A percentile compares a stretch with the other conserved stretches of the same genome.
Evolutionary conservation across 2,113 vertebrate species (phyloP).

Genomic region (Pseudorhombus dupliciocellatus): DNA sequence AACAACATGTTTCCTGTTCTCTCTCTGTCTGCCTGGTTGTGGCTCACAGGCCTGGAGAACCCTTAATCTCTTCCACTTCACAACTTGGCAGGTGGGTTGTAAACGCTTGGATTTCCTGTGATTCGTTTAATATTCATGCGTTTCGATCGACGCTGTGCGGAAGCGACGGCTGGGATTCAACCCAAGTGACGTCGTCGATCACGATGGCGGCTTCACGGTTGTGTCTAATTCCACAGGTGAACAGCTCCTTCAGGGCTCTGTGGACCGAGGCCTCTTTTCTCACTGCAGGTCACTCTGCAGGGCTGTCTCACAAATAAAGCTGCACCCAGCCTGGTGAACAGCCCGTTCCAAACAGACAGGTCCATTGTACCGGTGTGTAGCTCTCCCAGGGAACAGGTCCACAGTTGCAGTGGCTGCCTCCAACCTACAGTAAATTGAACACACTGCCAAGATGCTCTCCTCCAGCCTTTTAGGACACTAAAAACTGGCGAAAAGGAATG

Average conservation of each 20-base stretch:
- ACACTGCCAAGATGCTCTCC: conserved; percentile 35
- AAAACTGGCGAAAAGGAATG: conserved; percentile 18
- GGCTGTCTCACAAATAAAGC: neutral
- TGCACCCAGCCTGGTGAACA: too few species aligned
- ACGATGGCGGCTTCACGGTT: too few species aligned
- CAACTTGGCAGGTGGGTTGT: too few species aligned
- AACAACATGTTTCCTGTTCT: neutral
- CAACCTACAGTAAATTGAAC: conserved; percentile 21
- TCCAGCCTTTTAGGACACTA: conserved; percentile 10
- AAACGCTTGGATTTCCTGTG: too few species aligned
- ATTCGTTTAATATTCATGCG: neutral
- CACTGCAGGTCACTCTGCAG: neutral
- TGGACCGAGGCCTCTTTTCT: neutral
- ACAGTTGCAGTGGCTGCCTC: conserved; percentile 17
- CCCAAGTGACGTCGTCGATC: too few species aligned
- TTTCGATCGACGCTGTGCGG: neutral
- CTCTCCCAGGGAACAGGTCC: neutral
- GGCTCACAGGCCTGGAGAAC: neutral
- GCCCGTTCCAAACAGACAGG: neutral
- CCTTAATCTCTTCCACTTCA: too few species aligned
- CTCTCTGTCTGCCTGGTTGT: neutral
- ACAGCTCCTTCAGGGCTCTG: neutral
- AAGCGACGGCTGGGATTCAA: too few species aligned
- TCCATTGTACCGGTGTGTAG: neutral
- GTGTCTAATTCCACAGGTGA: neutral